These are phyloP conservation scores for Coluber constrictor DNA, from an alignment of 2,797 vertebrate genomes.

Conservation along the genomic window DNA sequence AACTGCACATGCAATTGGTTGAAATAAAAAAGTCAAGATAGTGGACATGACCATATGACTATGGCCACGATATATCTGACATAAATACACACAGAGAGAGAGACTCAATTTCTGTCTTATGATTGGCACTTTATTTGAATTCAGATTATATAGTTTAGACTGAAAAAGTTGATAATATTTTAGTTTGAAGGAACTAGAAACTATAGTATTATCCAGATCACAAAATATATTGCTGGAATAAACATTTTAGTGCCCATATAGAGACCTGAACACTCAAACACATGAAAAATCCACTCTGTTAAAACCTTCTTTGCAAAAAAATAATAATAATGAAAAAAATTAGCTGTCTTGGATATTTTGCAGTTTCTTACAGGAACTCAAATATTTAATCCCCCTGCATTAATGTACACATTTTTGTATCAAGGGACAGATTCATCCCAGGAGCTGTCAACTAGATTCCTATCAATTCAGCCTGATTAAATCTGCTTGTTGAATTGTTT, in stretches of 20 bases:
- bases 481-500: background rate
- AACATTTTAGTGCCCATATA: background rate
- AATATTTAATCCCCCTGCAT: background rate
- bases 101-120: background rate
- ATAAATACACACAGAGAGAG: background rate
- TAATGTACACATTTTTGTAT: background rate
- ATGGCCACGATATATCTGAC: background rate
- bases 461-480: constrained; percentile 4
- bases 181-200: background rate
- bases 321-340: background rate
- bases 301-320: background rate
- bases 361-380: background rate
- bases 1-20: background rate
- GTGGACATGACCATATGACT: background rate
- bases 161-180: background rate
- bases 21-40: background rate
- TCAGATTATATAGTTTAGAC: background rate
- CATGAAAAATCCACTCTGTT: background rate
- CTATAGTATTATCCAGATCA: background rate
- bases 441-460: background rate
- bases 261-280: background rate
- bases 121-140: background rate
- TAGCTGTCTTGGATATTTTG: background rate
- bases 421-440: background rate
- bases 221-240: background rate